Evolutionary conservation across 30 jellyfish, hydroid and myxozoan genomes (phyloP).

Genomic region (Mastigias papua): DNA sequence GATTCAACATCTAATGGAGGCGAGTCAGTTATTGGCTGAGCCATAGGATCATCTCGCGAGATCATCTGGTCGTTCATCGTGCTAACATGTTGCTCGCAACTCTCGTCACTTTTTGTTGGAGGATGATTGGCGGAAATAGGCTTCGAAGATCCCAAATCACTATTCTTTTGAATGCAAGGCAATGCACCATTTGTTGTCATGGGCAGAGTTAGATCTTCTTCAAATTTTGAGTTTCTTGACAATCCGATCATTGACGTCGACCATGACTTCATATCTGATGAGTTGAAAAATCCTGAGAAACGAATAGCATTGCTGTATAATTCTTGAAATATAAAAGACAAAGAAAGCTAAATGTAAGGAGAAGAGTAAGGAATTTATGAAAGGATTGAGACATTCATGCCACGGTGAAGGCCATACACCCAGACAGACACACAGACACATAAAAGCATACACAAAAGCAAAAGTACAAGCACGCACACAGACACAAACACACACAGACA

Average conservation of each 20-base stretch:
- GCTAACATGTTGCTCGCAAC: slow-evolving; percentile 21
- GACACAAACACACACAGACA: no score
- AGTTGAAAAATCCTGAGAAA: slow-evolving; percentile 23
- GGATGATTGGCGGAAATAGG: background rate
- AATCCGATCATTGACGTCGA: slow-evolving; percentile 68
- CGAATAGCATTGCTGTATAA: background rate
- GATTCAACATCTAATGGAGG: background rate
- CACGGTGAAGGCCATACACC: no score
- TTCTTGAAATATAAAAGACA: background rate
- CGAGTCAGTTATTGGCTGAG: background rate
- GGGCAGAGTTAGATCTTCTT: slow-evolving; percentile 11
- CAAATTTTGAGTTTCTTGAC: slow-evolving; percentile 28
- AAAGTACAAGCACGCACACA: no score
- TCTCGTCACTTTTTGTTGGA: background rate
- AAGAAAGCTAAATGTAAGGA: background rate
- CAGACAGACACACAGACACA: no score
- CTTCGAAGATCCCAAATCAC: background rate
- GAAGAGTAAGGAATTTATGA: no score
- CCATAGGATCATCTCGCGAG: background rate
- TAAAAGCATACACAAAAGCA: no score
- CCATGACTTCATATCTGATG: slow-evolving; percentile 59
- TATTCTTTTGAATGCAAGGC: background rate
- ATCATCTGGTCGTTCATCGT: background rate
- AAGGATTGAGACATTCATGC: no score
- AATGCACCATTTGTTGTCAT: slow-evolving; percentile 16